Evolutionary conservation across 2,113 vertebrate genomes (phyloP).

Genomic region (Montifringilla adamsi): DNA sequence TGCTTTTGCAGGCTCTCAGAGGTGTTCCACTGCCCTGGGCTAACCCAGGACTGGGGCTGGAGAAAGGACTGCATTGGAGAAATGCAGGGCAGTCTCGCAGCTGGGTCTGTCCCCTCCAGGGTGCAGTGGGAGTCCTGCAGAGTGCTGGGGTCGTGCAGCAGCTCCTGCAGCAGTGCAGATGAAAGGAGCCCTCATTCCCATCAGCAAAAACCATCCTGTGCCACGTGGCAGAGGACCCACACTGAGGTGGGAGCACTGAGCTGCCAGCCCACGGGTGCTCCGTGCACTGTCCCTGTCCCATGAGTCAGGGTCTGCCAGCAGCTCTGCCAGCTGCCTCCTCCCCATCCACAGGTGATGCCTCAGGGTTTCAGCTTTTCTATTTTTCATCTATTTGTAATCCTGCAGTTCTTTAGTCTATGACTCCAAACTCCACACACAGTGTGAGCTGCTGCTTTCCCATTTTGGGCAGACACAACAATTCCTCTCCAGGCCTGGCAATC

Average conservation of each 20-base stretch:
- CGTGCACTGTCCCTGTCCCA: rapidly evolving
- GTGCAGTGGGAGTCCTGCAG: background rate
- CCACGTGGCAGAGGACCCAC: background rate
- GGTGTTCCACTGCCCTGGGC: background rate
- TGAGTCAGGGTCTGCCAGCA: background rate
- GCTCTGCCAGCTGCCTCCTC: background rate
- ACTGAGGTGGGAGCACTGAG: background rate
- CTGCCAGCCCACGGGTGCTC: background rate
- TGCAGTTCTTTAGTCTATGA: rapidly evolving
- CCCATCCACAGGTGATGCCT: background rate
- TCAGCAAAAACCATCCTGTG: background rate
- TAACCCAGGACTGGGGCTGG: background rate
- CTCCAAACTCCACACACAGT: background rate
- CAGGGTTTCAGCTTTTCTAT: background rate
- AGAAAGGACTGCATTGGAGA: rapidly evolving
- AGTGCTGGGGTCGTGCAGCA: rapidly evolving
- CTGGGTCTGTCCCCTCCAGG: rapidly evolving
- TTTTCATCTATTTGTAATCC: background rate
- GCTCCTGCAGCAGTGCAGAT: background rate
- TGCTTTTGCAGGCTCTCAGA: background rate
- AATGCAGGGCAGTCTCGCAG: rapidly evolving
- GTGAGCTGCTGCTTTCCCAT: background rate
- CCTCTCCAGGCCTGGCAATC: background rate
- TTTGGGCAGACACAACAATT: background rate
- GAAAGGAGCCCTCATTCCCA: background rate